Evolutionary conservation across 2,888 invertebrate species (phyloP), one percentile per base, ranked within the genome.

Genomic region (Melinopterus prodromus): DNA sequence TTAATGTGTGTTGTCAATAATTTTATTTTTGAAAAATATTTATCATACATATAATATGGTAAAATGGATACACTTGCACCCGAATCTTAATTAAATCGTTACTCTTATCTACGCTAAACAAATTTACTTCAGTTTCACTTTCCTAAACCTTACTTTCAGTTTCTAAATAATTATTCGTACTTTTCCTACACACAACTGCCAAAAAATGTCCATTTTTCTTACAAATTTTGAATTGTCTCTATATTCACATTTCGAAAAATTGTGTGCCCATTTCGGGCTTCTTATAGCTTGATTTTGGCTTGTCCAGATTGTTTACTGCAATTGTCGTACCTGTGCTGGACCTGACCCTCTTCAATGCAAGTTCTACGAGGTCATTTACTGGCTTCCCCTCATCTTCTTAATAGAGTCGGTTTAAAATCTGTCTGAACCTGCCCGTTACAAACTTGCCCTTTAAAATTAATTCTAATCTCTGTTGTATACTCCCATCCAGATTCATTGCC

Each of bases 391-490:
- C 26, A 6, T 80, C 76, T 74, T 81, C 83, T 80, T 85, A 82
- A 75, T 81, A 84, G 9, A 83, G 16, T 79, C 81, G 77, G 75
- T 84, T 84, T 53, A 80, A 71, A 9, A 85, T 78, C 37, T 14
- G 36, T 0, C 82, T 37, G 76, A 35, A 37, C 38, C 35, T 82
- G 26, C 82, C 81, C 36, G 77, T 75, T 12, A 85, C 79, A 78
- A 82, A 84, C 36, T 83, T 83, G 72, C 84, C 81, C 71, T 71
- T 82, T 7, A 84, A 76, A 3, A 78, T 70, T 3, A 70, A 53
- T 15, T 80, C 70, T 69, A 84, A 78, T 4, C n/a, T n/a, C n/a
- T n/a, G n/a, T n/a, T n/a, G n/a, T n/a, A n/a, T n/a, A n/a, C n/a
- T n/a, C n/a, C n/a, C n/a, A n/a, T n/a, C n/a, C n/a, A n/a, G n/a